phyloP scores from a whole-genome alignment of 2,113 vertebrate species.

The Labeo catla region DNA sequence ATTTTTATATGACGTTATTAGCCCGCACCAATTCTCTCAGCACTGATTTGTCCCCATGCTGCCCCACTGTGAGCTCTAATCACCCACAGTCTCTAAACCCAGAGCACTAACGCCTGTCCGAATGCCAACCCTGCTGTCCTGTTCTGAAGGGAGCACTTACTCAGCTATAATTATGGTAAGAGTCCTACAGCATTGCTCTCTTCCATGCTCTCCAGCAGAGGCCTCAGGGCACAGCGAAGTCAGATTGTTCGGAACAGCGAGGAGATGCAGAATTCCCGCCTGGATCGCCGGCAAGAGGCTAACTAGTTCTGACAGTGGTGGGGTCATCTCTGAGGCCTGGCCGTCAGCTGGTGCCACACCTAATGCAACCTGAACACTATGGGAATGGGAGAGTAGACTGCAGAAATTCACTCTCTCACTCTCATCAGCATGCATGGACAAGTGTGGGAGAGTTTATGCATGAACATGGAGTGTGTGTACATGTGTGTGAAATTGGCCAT shows the following conservation, averaged over 20 bases:
- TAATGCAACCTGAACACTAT: constrained; percentile 55
- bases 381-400: constrained; percentile 45
- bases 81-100: neutral
- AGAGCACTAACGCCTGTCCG: neutral
- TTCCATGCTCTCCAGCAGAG: constrained; percentile 37
- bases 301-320: constrained; percentile 52
- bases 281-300: constrained; percentile 39
- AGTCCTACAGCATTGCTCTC: constrained; percentile 43
- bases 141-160: constrained; percentile 38
- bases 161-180: constrained; percentile 51
- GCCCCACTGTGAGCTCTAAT: constrained; percentile 26
- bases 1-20: constrained; percentile 25
- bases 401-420: constrained; percentile 9
- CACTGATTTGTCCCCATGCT: constrained; percentile 22
- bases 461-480: neutral
- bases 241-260: constrained; percentile 30
- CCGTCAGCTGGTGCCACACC: constrained; percentile 46
- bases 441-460: neutral
- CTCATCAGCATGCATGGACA: constrained; percentile 12
- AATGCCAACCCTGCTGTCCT: constrained; percentile 19
- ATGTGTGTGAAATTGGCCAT: constrained; percentile 6
- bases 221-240: constrained; percentile 44
- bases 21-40: constrained; percentile 26
- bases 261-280: constrained; percentile 40
- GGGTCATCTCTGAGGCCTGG: constrained; percentile 55